phyloP scores from a whole-genome alignment of 2,113 vertebrate species.

The Albula glossodonta region DNA sequence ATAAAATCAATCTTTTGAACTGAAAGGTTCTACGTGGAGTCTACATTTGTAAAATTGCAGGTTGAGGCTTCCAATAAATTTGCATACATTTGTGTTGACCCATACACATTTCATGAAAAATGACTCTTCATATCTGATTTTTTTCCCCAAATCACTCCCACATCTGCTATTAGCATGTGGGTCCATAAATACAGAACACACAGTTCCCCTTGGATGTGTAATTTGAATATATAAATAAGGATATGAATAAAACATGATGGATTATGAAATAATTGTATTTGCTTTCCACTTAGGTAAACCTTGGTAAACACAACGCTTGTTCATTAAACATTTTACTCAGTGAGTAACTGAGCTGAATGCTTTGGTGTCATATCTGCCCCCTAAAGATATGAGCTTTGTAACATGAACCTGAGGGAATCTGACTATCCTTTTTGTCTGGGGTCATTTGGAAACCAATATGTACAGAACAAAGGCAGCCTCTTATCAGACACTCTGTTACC shows the following conservation, averaged over 20 bases:
- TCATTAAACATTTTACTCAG: not conserved
- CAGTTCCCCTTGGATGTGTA: not conserved
- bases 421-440: slow-evolving; percentile 4
- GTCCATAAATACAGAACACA: not conserved
- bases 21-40: not conserved
- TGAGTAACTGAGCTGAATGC: not conserved
- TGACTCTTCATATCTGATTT: not conserved
- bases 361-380: not conserved
- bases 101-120: not conserved
- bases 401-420: not conserved
- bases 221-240: slow-evolving; percentile 16
- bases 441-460: not conserved
- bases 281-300: not conserved
- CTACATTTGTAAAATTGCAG: not conserved
- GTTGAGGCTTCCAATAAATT: not conserved
- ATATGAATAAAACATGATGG: slow-evolving; percentile 7
- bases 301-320: not conserved
- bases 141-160: not conserved
- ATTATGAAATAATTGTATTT: not conserved
- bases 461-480: not conserved
- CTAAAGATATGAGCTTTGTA: not conserved
- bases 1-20: not conserved
- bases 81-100: slow-evolving; percentile 2
- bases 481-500: not conserved
- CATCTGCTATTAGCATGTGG: not conserved